phyloP scores from a whole-genome alignment of 1,140 invertebrate genomes.

The Nixonia krombeini region DNA sequence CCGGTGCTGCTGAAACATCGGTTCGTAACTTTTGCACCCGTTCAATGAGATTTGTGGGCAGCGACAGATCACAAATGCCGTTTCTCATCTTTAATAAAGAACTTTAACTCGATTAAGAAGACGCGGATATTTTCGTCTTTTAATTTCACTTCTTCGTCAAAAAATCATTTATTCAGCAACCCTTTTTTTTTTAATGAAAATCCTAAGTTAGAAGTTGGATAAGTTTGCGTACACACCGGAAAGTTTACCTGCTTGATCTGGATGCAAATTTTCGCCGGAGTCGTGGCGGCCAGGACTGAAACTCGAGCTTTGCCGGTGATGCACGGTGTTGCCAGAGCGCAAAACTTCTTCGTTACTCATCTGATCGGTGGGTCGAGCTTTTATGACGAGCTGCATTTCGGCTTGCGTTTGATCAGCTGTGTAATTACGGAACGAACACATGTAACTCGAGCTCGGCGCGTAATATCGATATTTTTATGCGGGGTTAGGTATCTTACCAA shows the following conservation, averaged over 20 bases:
- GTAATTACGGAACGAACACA: constrained; percentile 24
- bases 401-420: constrained; percentile 81
- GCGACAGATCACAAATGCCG: too few species aligned
- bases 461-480: too few species aligned
- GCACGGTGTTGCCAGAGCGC: constrained; percentile 64
- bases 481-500: constrained; percentile 71
- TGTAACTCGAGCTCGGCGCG: constrained; percentile 14
- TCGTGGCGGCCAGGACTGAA: constrained; percentile 60
- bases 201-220: background rate
- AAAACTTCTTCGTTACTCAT: constrained; percentile 83
- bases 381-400: constrained; percentile 80
- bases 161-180: too few species aligned
- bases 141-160: too few species aligned
- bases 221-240: constrained; percentile 8
- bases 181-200: constrained; percentile 3
- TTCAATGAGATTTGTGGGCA: too few species aligned
- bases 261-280: constrained; percentile 63
- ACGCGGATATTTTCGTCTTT: too few species aligned
- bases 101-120: too few species aligned
- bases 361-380: constrained; percentile 82
- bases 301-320: constrained; percentile 62
- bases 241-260: constrained; percentile 63
- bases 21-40: background rate
- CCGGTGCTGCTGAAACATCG: constrained; percentile 50
- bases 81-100: too few species aligned